A percentile compares a stretch with the other conserved stretches of the same genome.
Evolutionary conservation across 1,140 invertebrate genomes (phyloP).

Genomic region (Chrysomallon squamiferum): DNA sequence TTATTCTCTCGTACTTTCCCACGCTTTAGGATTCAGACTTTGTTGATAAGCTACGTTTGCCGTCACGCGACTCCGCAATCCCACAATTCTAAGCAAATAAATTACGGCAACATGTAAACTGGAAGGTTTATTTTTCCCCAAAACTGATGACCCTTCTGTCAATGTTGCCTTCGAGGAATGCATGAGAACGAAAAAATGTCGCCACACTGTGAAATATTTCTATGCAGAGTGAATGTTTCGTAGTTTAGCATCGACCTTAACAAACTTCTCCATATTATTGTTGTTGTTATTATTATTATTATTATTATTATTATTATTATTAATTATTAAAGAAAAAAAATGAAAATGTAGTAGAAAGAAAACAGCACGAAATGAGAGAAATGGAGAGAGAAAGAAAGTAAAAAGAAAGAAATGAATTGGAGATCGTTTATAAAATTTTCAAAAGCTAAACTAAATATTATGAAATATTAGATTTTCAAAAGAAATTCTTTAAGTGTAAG

Average conservation of each 20-base stretch:
- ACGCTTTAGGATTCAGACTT: too few relatives aligned
- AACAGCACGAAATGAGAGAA: background rate
- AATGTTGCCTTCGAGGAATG: background rate
- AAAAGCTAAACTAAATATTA: too few relatives aligned
- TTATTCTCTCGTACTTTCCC: too few relatives aligned
- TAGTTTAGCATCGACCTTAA: background rate
- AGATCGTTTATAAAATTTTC: too few relatives aligned
- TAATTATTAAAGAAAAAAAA: background rate
- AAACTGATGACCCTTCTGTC: background rate
- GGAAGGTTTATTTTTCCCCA: background rate
- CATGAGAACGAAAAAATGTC: background rate
- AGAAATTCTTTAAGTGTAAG: too few relatives aligned
- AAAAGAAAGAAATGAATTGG: too few relatives aligned
- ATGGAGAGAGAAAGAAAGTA: background rate
- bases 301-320: background rate
- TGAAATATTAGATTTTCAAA: too few relatives aligned
- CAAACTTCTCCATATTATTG: background rate
- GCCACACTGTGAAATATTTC: conserved; percentile 1
- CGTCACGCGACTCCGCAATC: background rate
- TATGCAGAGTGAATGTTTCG: background rate
- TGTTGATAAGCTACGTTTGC: conserved; percentile 3
- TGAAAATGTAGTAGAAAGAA: background rate
- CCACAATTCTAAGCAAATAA: background rate
- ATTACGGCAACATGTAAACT: conserved; percentile 4
- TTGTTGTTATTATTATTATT: background rate